A percentile compares a stretch with the other conserved stretches of the same genome.
Evolutionary conservation across 1,140 invertebrate species (phyloP).

Genomic region (Apis dorsata): DNA sequence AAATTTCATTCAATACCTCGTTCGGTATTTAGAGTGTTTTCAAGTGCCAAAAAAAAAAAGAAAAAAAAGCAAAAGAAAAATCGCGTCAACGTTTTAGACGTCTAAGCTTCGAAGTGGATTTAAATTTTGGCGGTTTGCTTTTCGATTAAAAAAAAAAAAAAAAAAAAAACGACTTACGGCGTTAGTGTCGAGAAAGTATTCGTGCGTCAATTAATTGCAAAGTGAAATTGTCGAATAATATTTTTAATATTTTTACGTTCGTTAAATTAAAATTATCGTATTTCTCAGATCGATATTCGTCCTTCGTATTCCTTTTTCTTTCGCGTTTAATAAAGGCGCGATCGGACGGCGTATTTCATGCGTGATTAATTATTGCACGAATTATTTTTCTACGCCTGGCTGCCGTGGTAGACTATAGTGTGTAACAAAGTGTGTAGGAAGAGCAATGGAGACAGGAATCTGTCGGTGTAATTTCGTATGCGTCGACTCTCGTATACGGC

Average conservation of each 20-base stretch:
- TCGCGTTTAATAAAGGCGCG: too few species aligned
- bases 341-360: too few species aligned
- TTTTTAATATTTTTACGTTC: too few species aligned
- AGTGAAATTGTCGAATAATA: too few species aligned
- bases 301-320: too few species aligned
- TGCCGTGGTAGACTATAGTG: neutral
- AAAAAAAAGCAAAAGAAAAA: neutral
- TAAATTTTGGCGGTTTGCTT: constrained; percentile 35
- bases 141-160: neutral
- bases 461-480: constrained; percentile 39
- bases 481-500: constrained; percentile 52
- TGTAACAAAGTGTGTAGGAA: constrained; percentile 13
- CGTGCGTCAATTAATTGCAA: too few species aligned
- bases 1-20: neutral
- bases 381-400: too few species aligned
- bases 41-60: constrained; percentile 41
- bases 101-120: constrained; percentile 7
- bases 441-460: constrained; percentile 12
- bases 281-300: too few species aligned
- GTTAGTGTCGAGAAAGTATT: too few species aligned
- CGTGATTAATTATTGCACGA: too few species aligned
- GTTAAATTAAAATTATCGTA: too few species aligned
- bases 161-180: neutral
- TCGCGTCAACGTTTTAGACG: constrained; percentile 13
- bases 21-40: neutral